These are phyloP conservation scores for Carapus acus DNA, from an alignment of 2,797 vertebrate genomes.

Conservation along the genomic window DNA sequence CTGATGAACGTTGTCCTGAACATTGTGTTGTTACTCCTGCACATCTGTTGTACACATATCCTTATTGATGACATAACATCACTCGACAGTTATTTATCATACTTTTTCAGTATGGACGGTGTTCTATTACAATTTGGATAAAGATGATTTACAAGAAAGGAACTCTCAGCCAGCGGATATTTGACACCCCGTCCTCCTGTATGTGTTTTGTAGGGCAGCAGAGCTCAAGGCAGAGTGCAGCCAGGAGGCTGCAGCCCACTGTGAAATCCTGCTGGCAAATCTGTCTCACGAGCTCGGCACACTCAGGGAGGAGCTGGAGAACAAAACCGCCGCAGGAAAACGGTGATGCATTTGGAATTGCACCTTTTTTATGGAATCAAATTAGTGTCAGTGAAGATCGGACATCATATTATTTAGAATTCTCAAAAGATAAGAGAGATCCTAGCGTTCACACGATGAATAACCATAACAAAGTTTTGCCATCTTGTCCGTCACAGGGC, in stretches of 20 bases:
- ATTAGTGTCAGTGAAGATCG: background rate
- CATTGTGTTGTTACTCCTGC: no score
- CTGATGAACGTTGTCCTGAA: background rate
- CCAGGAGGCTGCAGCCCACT: constrained; percentile 72
- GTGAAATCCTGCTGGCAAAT: constrained; percentile 69
- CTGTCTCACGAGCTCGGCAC: constrained; percentile 72
- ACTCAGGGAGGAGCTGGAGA: constrained; percentile 76
- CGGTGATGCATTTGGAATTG: constrained; percentile 63
- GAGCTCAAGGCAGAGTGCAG: constrained; percentile 77
- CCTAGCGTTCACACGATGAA: no score
- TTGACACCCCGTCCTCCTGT: background rate
- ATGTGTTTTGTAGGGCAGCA: constrained; percentile 67
- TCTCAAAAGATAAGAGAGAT: no score
- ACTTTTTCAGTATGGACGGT: no score
- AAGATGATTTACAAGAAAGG: background rate
- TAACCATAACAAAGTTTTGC: background rate
- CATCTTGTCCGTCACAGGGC: constrained; percentile 63
- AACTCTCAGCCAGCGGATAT: background rate
- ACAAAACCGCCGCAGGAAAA: constrained; percentile 71
- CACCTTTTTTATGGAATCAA: background rate
- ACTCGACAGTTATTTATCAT: no score
- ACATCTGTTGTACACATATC: no score
- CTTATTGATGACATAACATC: no score
- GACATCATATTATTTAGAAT: no score
- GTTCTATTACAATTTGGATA: constrained; percentile 1